Percentiles rank a stretch among this genome's conserved stretches.
phyloP scores from a whole-genome alignment of 2,888 invertebrate genomes.

The Ectemnius cavifrons region DNA sequence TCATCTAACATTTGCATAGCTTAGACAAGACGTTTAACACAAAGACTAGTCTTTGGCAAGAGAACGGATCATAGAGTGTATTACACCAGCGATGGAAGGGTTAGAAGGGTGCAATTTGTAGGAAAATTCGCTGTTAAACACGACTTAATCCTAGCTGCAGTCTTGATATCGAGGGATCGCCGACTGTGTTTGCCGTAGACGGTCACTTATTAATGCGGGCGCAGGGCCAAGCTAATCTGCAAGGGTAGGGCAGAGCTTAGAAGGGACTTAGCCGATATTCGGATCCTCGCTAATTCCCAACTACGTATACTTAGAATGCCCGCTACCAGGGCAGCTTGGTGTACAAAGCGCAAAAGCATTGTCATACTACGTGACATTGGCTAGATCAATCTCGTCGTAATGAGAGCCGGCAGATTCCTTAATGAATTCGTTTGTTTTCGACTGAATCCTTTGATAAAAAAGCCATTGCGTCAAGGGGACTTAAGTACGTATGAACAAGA shows the following conservation, averaged over 20 bases:
- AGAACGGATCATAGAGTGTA: too few relatives aligned
- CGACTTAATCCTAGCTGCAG: slow-evolving; percentile 40
- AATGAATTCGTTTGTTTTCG: slow-evolving; percentile 8
- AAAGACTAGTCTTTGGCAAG: too few relatives aligned
- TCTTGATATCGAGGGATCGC: slow-evolving; percentile 61
- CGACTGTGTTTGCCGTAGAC: slow-evolving; percentile 57
- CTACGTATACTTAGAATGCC: slow-evolving; percentile 46
- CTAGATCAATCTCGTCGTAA: too few relatives aligned
- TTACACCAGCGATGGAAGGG: slow-evolving; percentile 20
- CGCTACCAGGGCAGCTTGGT: background rate
- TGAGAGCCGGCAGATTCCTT: background rate
- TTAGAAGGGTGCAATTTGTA: slow-evolving; percentile 43
- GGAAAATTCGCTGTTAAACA: slow-evolving; percentile 52
- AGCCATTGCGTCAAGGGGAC: slow-evolving; percentile 26
- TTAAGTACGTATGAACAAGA: slow-evolving; percentile 46
- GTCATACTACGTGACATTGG: background rate
- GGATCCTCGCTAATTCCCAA: slow-evolving; percentile 66
- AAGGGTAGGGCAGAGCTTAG: slow-evolving; percentile 63
- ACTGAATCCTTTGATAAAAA: background rate
- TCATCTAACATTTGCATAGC: too few relatives aligned
- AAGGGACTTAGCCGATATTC: slow-evolving; percentile 69
- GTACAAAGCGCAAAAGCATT: background rate
- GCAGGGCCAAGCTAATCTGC: slow-evolving; percentile 71
- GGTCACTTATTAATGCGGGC: slow-evolving; percentile 76
- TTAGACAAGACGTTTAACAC: too few relatives aligned